Evolutionary conservation across 2,888 invertebrate genomes (phyloP), one percentile per base, ranked within the genome.

Genomic region (Cactoblastis cactorum): DNA sequence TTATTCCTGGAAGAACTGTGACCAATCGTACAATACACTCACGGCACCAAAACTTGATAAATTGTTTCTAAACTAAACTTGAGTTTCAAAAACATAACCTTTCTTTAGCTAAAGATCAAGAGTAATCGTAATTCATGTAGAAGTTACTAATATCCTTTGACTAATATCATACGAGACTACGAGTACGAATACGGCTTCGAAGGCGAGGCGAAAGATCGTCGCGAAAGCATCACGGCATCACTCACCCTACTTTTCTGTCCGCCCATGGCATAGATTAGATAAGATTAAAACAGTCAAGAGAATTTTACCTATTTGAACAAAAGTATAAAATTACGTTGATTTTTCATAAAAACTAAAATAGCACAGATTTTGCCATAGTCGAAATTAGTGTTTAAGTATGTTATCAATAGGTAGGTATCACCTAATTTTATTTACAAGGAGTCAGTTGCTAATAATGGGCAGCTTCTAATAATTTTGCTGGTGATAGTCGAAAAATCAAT

Each of bases 181-280:
- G 80, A 86, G 84, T 83, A 87, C 87, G 84, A 79, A 74, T 83
- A 80, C 85, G 83, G 83, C 83, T 75, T 80, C 81, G 80, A 76
- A 74, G 75, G 73, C 82, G 73, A 84, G 81, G 83, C 84, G 69
- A 80, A 83, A 83, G 82, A 82, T 75, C 80, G 74, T 73, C 77
- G 76, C 76, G 74, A 80, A 80, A 77, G 75, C 77, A 80, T 77
- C 71, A 56, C 52, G 47, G 52, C 54, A 50, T 56, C 56, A 53
- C 52, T 53, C 74, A 77, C 77, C 74, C 82, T 78, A 77, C 77
- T 74, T 83, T 78, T 75, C 76, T 73, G 75, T 49, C 41, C 49
- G 49, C 65, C 65, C 61, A 71, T 67, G 61, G 60, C 84, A 85
- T 70, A 83, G 85, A 83, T 56, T 68, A 78, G 46, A 53, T 37